These are phyloP conservation scores for Menidia beryllina DNA, from an alignment of 2,113 vertebrate species.

Conservation along the genomic window DNA sequence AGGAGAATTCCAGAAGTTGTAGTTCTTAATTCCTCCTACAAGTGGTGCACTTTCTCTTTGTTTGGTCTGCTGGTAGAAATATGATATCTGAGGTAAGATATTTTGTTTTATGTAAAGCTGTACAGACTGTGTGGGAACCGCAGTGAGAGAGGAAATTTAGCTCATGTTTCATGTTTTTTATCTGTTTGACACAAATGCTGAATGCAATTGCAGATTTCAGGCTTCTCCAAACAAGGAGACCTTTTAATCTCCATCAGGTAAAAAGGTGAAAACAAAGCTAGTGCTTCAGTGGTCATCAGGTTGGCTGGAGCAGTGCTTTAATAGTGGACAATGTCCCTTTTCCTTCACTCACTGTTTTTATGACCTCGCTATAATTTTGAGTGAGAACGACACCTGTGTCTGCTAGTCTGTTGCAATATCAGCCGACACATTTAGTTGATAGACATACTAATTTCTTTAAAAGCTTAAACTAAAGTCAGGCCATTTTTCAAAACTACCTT, in stretches of 20 bases:
- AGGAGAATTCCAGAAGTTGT: constrained; percentile 1
- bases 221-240: too few relatives aligned
- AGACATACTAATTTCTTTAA: background rate
- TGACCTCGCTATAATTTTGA: background rate
- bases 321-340: background rate
- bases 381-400: too few relatives aligned
- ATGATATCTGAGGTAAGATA: background rate
- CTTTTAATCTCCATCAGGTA: too few relatives aligned
- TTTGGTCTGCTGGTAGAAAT: background rate
- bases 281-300: too few relatives aligned
- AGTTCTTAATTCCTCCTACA: constrained; percentile 50
- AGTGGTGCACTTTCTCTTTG: constrained; percentile 64
- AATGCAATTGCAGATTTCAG: background rate
- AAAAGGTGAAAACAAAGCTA: too few relatives aligned
- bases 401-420: too few relatives aligned
- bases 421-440: too few relatives aligned
- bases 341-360: background rate
- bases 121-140: background rate
- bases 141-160: background rate
- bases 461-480: too few relatives aligned
- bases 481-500: background rate
- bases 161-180: too few relatives aligned
- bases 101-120: background rate
- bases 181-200: background rate
- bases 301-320: too few relatives aligned